phyloP scores from a whole-genome alignment of 2,797 vertebrate species.

The Lepus townsendii region DNA sequence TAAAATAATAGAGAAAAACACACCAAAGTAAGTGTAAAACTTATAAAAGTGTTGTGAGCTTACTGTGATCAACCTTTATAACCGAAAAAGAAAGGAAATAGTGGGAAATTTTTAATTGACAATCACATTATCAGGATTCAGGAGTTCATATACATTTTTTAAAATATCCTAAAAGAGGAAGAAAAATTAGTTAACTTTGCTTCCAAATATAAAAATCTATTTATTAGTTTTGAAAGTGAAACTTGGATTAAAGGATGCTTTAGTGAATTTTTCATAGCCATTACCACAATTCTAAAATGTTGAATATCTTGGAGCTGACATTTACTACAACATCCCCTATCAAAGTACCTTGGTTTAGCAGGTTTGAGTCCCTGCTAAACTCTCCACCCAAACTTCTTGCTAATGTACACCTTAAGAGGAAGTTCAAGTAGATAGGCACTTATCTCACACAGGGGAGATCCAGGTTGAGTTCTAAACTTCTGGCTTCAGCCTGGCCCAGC shows the following conservation, averaged over 20 bases:
- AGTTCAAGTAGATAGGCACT: too few relatives aligned
- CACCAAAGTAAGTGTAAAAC: not conserved
- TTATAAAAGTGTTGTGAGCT: not conserved
- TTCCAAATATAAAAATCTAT: not conserved
- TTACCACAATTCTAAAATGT: not conserved
- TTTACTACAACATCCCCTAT: too few relatives aligned
- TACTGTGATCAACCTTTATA: not conserved
- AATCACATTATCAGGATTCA: not conserved
- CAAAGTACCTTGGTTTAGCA: too few relatives aligned
- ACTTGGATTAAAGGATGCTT: not conserved
- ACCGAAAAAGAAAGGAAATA: not conserved
- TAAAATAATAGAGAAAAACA: not conserved
- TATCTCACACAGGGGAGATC: too few relatives aligned
- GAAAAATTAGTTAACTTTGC: not conserved
- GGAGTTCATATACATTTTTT: not conserved
- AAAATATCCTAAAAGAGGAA: not conserved
- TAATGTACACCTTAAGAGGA: too few relatives aligned
- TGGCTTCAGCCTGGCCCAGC: too few relatives aligned
- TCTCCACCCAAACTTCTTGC: too few relatives aligned
- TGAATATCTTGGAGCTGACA: too few relatives aligned
- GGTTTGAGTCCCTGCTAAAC: too few relatives aligned
- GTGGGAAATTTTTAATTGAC: not conserved
- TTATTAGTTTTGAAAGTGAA: not conserved
- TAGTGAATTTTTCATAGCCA: not conserved
- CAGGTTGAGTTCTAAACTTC: too few relatives aligned